Base-by-base conservation (phyloP, 2,797 vertebrate genomes). In the Pseudochirops cupreus region DNA sequence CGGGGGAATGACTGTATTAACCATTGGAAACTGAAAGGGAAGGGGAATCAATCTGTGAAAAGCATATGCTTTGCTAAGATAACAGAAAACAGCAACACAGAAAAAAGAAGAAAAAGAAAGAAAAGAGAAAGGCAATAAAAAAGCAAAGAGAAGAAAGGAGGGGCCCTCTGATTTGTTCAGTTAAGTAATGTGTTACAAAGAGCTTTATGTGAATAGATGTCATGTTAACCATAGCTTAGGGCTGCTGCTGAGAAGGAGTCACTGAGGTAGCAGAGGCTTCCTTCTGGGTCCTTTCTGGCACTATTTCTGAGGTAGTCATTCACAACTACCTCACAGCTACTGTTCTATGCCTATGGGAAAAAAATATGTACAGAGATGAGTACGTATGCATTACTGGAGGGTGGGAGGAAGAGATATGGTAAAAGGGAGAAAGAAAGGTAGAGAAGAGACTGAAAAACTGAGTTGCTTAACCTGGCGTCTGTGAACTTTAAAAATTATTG, bases 1-100 rank as follows among this genome's bases (percentile, higher is more conserved):
- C 92, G 82, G 56, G 56, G 58, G 31, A 90, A 31, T 74, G 90
- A 90, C 5, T 92, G 18, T 74, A 74, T 91, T 90, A 92, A 54
- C 93, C 31, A 95, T 93, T 5, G 29, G 52, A 57, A 18, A 33
- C 93, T 31, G 92, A 94, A 56, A 94, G 46, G 46, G 52, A 93
- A 58, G 0, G 13, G 5, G 62, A 93, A 28, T 18, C 96, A 91
- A 54, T 92, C 24, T 92, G 67, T 58, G 74, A 90, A 82, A 82
- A 6, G 21, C 10, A 21, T 91, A 53, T 9, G 33, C 53, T 94
- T 93, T 92, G 94, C 55, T 4, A 91, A 89, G 87, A 90, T n/a
- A 67, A 91, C 0, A n/a, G 10, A 94, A 91, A 95, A 56, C 6
- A 91, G 6, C 87, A 93, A 91, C 46, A 4, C 91, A 90, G 87